These are phyloP conservation scores for Litocranius walleri DNA, from an alignment of 2,113 vertebrate genomes.

Conservation along the genomic window DNA sequence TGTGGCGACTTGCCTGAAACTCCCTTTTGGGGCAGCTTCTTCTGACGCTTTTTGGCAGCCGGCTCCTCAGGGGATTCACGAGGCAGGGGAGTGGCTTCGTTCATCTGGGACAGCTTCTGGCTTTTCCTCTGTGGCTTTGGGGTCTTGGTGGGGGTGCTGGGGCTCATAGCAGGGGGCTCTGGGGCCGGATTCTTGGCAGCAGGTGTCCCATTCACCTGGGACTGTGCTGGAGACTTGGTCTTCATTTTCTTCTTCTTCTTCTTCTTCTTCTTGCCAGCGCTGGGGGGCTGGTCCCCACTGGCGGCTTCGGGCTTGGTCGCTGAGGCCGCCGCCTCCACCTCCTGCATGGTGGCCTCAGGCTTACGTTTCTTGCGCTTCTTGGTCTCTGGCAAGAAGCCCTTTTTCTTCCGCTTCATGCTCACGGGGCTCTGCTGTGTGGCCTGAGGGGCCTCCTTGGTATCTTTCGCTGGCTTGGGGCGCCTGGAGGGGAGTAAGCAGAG, in stretches of 20 bases:
- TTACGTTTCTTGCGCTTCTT: conserved; percentile 92
- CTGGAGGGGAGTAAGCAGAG: conserved; percentile 67
- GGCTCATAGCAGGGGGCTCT: background rate
- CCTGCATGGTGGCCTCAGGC: background rate
- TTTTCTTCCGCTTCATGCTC: conserved; percentile 84
- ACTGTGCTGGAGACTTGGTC: background rate
- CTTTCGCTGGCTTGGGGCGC: conserved; percentile 86
- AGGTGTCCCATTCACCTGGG: background rate
- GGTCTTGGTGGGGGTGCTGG: background rate
- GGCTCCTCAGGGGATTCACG: background rate
- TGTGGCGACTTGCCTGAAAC: background rate
- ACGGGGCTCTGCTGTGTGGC: background rate
- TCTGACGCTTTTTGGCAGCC: background rate
- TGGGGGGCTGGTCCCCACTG: too few species aligned
- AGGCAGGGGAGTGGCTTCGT: background rate
- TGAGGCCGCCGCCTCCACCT: background rate
- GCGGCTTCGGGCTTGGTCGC: too few species aligned
- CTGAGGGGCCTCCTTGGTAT: conserved; percentile 45
- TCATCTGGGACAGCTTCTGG: conserved; percentile 14
- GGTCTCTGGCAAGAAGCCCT: conserved; percentile 92
- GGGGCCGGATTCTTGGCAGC: background rate
- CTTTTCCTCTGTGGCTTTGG: conserved; percentile 1
- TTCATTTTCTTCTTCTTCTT: conserved; percentile 9
- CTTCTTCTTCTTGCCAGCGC: conserved; percentile 33
- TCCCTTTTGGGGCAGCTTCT: conserved; percentile 1